Percentiles rank a stretch among this genome's conserved stretches.
These are phyloP conservation scores for Centropus bengalensis DNA, from an alignment of 2,113 vertebrate genomes.

Conservation along the genomic window DNA sequence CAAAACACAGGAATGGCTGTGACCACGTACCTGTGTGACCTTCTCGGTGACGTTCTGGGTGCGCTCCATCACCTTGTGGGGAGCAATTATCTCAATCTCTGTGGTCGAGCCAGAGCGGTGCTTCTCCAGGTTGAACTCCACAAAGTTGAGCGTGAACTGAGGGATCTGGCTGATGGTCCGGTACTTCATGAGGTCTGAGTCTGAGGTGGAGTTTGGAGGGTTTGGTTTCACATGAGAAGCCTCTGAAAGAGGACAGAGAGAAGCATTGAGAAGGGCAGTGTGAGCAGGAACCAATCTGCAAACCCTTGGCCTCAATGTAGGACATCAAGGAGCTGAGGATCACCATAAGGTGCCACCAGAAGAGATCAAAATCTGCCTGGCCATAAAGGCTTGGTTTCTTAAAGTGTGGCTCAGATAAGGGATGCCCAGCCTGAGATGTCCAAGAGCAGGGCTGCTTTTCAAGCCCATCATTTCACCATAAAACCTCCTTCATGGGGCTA, in stretches of 20 bases:
- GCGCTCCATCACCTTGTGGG: conserved; percentile 93
- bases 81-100: conserved; percentile 95
- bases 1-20: background rate
- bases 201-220: conserved; percentile 88
- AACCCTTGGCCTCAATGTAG: background rate
- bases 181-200: conserved; percentile 90
- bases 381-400: background rate
- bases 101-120: conserved; percentile 89
- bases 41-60: conserved; percentile 98
- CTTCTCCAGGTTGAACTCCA: conserved; percentile 90
- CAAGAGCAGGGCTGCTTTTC: background rate
- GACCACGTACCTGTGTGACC: conserved; percentile 91
- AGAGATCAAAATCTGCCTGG: background rate
- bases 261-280: background rate
- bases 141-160: conserved; percentile 91
- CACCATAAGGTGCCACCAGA: background rate
- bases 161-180: conserved; percentile 90
- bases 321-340: background rate
- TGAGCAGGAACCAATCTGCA: background rate
- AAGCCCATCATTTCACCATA: background rate
- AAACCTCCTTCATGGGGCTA: background rate
- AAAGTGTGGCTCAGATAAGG: background rate
- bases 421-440: background rate
- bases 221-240: conserved; percentile 82
- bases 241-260: conserved; percentile 70